Conservation (phyloP, 2,797 vertebrate genomes). For the Argya squamiceps region DNA sequence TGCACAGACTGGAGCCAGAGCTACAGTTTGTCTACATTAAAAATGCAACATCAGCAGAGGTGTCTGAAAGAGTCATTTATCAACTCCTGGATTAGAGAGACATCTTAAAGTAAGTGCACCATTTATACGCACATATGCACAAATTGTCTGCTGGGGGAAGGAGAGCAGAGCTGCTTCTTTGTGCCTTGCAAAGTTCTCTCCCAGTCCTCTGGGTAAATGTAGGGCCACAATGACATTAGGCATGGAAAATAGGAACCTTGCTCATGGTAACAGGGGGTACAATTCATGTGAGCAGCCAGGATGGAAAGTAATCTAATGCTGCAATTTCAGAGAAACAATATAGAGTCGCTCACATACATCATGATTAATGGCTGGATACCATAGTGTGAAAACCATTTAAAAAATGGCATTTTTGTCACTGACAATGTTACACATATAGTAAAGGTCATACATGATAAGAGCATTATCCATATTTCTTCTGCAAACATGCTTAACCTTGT, state of each 20-base stretch:
- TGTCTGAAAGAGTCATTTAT: constrained; percentile 34
- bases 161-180: neutral
- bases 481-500: constrained; percentile 74
- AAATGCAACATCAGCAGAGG: constrained; percentile 60
- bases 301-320: constrained; percentile 28
- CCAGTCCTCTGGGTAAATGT: neutral
- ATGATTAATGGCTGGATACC: constrained; percentile 70
- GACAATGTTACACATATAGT: constrained; percentile 56
- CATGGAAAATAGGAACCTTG: constrained; percentile 33
- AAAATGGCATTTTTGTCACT: constrained; percentile 72
- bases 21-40: constrained; percentile 49
- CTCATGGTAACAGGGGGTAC: constrained; percentile 27
- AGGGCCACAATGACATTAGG: neutral
- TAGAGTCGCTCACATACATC: constrained; percentile 45
- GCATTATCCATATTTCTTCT: constrained; percentile 65
- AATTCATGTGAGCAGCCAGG: neutral
- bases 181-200: constrained; percentile 20
- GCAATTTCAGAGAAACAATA: constrained; percentile 58
- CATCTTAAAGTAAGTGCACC: constrained; percentile 43
- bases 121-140: constrained; percentile 21
- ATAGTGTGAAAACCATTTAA: constrained; percentile 70
- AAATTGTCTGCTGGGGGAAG: constrained; percentile 7
- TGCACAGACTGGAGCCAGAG: neutral
- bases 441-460: constrained; percentile 72
- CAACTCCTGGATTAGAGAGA: constrained; percentile 43